These are phyloP conservation scores for Caenorhabditis wallacei DNA, from an alignment of 2,888 invertebrate genomes.

Conservation along the genomic window DNA sequence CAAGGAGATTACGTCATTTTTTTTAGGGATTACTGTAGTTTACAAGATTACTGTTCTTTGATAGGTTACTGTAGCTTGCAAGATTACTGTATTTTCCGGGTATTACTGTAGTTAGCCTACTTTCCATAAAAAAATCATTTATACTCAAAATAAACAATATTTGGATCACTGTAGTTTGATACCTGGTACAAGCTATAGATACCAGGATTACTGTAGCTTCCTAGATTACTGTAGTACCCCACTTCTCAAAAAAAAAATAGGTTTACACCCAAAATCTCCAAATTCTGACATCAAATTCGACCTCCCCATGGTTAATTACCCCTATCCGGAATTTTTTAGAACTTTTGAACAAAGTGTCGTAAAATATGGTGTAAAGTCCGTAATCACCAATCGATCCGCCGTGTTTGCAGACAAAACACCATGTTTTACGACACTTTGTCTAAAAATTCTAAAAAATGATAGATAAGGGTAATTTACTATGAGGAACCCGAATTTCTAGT, in stretches of 20 bases:
- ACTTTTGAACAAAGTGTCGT: neutral
- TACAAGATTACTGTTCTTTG: neutral
- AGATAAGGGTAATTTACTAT: neutral
- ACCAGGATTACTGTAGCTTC: too few relatives aligned
- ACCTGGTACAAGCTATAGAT: too few relatives aligned
- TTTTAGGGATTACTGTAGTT: neutral
- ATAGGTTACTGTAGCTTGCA: too few relatives aligned
- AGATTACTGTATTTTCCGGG: too few relatives aligned
- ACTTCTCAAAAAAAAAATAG: too few relatives aligned
- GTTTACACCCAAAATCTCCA: too few relatives aligned
- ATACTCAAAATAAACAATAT: too few relatives aligned
- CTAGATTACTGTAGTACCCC: too few relatives aligned
- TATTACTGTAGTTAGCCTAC: too few relatives aligned
- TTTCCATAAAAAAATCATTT: too few relatives aligned
- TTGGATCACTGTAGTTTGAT: too few relatives aligned
- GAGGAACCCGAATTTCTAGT: neutral
- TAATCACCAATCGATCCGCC: too few relatives aligned
- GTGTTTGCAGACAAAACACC: neutral
- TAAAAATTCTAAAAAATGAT: neutral
- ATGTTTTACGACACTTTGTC: neutral
- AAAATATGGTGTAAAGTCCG: neutral
- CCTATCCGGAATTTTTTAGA: neutral
- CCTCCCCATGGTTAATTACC: neutral
- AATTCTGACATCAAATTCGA: neutral
- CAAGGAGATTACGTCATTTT: constrained; percentile 3